Evolutionary conservation across 2,113 vertebrate species (phyloP).

Genomic region (Erythrolamprus reginae): DNA sequence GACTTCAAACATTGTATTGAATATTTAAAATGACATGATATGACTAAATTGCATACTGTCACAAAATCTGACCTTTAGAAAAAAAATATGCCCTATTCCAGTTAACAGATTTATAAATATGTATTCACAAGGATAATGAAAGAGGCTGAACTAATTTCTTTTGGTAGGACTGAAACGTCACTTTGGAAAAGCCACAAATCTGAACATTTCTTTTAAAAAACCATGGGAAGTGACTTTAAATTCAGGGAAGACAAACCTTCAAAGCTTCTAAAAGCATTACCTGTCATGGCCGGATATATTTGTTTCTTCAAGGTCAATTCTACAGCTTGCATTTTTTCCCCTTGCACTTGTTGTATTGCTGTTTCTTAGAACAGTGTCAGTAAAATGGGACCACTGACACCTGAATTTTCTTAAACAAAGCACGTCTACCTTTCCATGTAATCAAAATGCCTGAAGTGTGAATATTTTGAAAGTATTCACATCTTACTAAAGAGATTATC

Average conservation of each 20-base stretch:
- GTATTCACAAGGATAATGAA: conserved; percentile 7
- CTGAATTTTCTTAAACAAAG: background rate
- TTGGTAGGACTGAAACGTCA: background rate
- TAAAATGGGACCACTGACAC: background rate
- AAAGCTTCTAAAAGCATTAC: background rate
- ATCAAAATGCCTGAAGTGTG: background rate
- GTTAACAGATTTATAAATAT: conserved; percentile 21
- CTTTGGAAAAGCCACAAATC: background rate
- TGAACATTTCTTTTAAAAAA: conserved; percentile 4
- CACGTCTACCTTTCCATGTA: background rate
- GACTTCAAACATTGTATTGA: conserved; percentile 30
- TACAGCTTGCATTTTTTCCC: background rate
- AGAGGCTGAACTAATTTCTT: conserved; percentile 8
- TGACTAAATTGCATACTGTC: conserved; percentile 6
- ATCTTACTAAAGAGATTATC: background rate
- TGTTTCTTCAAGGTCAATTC: background rate
- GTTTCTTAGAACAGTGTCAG: background rate
- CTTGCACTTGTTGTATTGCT: background rate
- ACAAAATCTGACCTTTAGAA: conserved; percentile 17
- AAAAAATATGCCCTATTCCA: background rate
- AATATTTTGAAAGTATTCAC: background rate
- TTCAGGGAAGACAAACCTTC: background rate
- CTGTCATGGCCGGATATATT: background rate
- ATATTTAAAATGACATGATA: conserved; percentile 36
- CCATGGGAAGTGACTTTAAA: background rate